Conservation (phyloP, 1,140 invertebrate genomes). For the Liolophura sinensis region DNA sequence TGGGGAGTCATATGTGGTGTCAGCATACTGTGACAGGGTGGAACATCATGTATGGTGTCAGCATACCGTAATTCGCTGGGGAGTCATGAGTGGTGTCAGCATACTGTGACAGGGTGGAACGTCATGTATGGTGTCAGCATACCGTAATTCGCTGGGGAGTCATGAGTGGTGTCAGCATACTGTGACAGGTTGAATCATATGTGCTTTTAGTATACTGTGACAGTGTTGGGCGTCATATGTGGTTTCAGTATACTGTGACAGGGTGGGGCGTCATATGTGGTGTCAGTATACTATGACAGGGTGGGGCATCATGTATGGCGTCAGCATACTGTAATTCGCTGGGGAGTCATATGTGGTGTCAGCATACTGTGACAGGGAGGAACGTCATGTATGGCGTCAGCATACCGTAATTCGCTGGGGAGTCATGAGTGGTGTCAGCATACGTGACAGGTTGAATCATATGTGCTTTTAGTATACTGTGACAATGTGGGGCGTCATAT, state of each 20-base stretch:
- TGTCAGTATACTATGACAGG: background rate
- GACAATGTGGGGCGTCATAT: background rate
- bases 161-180: too few relatives aligned
- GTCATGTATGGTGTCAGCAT: background rate
- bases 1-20: too few relatives aligned
- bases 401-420: background rate
- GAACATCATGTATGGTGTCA: background rate
- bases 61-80: too few relatives aligned
- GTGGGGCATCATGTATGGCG: background rate
- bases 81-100: background rate
- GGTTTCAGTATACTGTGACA: background rate
- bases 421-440: background rate
- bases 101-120: background rate
- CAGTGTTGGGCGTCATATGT: background rate
- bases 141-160: too few relatives aligned
- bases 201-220: background rate
- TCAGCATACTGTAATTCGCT: background rate
- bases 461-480: background rate
- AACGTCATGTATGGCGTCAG: background rate
- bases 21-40: background rate
- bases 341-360: background rate
- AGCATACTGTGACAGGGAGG: background rate
- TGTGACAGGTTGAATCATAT: too few relatives aligned
- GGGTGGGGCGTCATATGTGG: background rate
- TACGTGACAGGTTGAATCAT: background rate